Evolutionary conservation across 2,888 invertebrate species (phyloP).

Genomic region (Andrena hattorfiana): DNA sequence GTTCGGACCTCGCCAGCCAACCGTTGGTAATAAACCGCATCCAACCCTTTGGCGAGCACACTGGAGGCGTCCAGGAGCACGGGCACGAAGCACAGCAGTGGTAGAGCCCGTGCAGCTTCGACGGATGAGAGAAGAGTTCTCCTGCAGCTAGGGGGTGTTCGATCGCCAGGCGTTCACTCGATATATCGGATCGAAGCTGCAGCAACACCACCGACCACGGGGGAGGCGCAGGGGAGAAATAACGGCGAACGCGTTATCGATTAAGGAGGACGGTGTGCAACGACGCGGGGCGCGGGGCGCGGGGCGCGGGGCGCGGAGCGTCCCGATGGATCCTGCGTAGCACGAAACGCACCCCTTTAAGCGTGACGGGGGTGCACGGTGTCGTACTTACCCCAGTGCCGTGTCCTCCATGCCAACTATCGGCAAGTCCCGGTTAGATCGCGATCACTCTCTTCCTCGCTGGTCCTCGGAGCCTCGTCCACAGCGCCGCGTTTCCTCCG

Average conservation of each 20-base stretch:
- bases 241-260: not conserved
- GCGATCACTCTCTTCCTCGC: conserved; percentile 43
- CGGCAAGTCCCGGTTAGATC: conserved; percentile 56
- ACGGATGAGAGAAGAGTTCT: not conserved
- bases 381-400: conserved; percentile 69
- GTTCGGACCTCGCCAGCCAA: not conserved
- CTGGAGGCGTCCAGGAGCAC: not conserved
- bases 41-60: not conserved
- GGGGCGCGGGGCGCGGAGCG: not conserved
- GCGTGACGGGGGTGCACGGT: conserved; percentile 13
- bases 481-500: not conserved
- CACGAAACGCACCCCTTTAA: conserved; percentile 28
- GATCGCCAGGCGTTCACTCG: too few species aligned
- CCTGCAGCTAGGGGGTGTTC: too few species aligned
- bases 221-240: not conserved
- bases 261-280: not conserved
- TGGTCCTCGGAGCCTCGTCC: not conserved
- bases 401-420: conserved; percentile 73
- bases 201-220: not conserved
- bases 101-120: too few species aligned
- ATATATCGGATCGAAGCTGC: not conserved
- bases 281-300: too few species aligned
- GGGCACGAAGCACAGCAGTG: too few species aligned
- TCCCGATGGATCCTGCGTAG: conserved; percentile 15
- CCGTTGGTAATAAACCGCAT: too few species aligned